A percentile compares a stretch with the other conserved stretches of the same genome.
Evolutionary conservation across 64 coral and sea anemone species (phyloP).

Genomic region (Acropora tenuis): DNA sequence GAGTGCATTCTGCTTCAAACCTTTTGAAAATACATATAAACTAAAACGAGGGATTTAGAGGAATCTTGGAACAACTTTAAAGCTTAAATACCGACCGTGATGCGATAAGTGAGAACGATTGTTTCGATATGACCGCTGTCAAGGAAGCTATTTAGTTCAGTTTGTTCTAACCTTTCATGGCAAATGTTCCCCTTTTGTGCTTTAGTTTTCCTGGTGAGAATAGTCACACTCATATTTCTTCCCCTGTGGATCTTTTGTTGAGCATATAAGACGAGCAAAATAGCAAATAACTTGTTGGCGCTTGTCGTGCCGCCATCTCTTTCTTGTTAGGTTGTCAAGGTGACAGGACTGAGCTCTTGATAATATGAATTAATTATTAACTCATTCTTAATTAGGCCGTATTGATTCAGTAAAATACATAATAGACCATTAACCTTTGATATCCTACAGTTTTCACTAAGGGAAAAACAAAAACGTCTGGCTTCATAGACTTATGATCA

Average conservation of each 20-base stretch:
- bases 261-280: background rate
- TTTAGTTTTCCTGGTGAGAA: background rate
- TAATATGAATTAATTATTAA: background rate
- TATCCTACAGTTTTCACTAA: too few species aligned
- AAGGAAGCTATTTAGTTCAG: background rate
- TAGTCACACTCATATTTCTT: background rate
- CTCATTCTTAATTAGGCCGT: too few species aligned
- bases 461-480: too few species aligned
- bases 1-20: background rate
- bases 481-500: too few species aligned
- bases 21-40: background rate
- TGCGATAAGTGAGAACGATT: too few species aligned
- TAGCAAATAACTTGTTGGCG: background rate
- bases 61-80: too few species aligned
- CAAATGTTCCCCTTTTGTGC: background rate
- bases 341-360: background rate
- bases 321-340: slow-evolving; percentile 21
- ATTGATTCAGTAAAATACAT: too few species aligned
- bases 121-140: too few species aligned
- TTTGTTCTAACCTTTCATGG: slow-evolving; percentile 2
- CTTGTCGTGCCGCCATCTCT: background rate
- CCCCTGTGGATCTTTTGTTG: background rate
- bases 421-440: too few species aligned
- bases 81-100: too few species aligned
- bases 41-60: too few species aligned